A percentile compares a stretch with the other conserved stretches of the same genome.
Conservation (phyloP, 2,797 vertebrate species). For the Labroides dimidiatus region DNA sequence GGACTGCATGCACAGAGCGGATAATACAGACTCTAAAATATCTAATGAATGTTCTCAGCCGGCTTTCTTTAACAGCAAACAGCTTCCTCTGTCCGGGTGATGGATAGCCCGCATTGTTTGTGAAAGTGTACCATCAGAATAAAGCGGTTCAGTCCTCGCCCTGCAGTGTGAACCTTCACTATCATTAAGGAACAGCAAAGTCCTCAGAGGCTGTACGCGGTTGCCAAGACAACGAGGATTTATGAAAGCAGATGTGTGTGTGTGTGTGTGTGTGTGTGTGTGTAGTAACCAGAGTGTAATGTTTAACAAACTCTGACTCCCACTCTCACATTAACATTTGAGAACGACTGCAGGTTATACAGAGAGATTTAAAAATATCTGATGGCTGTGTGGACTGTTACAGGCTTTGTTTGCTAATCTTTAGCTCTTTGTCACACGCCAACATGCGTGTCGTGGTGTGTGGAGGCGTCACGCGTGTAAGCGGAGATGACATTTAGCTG, state of each 20-base stretch:
- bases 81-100: conserved; percentile 11
- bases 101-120: conserved; percentile 28
- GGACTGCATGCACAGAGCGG: conserved; percentile 28
- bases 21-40: background rate
- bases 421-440: conserved; percentile 15
- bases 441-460: conserved; percentile 6
- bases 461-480: conserved; percentile 12
- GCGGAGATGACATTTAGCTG: conserved; percentile 12
- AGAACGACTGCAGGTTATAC: background rate
- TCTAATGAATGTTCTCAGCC: conserved; percentile 11
- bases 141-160: conserved; percentile 16
- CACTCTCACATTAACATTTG: conserved; percentile 1
- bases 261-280: background rate
- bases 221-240: conserved; percentile 63
- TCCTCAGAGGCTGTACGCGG: conserved; percentile 44
- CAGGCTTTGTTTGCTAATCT: conserved; percentile 2
- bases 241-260: conserved; percentile 16
- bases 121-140: conserved; percentile 15
- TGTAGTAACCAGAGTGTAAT: conserved; percentile 19
- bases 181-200: conserved; percentile 47
- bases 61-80: background rate
- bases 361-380: background rate
- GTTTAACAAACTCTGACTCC: conserved; percentile 23
- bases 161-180: conserved; percentile 20
- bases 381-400: background rate